Evolutionary conservation across 92 coral and sea anemone species (phyloP).

Genomic region (Heliopora coerulea): DNA sequence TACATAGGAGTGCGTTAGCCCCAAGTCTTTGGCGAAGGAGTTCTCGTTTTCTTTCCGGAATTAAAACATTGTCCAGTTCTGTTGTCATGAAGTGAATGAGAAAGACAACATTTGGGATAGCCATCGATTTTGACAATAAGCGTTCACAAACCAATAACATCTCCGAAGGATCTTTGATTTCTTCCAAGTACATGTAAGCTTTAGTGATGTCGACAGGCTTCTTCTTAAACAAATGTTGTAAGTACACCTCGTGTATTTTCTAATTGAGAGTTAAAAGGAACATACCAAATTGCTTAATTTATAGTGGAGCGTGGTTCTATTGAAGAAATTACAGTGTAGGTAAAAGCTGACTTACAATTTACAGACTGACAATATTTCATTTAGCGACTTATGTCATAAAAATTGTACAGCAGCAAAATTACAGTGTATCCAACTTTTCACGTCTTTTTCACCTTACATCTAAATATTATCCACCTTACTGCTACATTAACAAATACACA

Average conservation of each 20-base stretch:
- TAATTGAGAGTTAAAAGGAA: conserved; percentile 18
- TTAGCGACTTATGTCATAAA: no score
- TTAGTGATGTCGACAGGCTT: conserved; percentile 84
- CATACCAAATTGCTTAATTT: no score
- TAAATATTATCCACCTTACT: no score
- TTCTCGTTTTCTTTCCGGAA: conserved; percentile 71
- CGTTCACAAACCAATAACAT: conserved; percentile 75
- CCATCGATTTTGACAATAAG: conserved; percentile 48
- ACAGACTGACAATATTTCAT: no score
- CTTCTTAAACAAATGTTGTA: conserved; percentile 68
- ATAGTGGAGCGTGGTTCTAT: no score
- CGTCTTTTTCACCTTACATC: no score
- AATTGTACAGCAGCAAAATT: no score
- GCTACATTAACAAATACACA: conserved; percentile 3
- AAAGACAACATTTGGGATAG: conserved; percentile 44
- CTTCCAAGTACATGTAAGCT: conserved; percentile 85
- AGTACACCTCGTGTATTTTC: conserved; percentile 78
- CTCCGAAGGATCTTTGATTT: conserved; percentile 75
- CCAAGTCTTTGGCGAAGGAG: conserved; percentile 89
- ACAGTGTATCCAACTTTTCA: no score
- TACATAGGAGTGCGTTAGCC: conserved; percentile 84
- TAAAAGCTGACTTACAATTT: no score
- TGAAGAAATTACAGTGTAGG: no score
- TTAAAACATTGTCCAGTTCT: conserved; percentile 67
- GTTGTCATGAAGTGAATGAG: conserved; percentile 89